A percentile compares a stretch with the other conserved stretches of the same genome.
phyloP scores from a whole-genome alignment of 2,888 invertebrate species.

The Trachelus tabidus region DNA sequence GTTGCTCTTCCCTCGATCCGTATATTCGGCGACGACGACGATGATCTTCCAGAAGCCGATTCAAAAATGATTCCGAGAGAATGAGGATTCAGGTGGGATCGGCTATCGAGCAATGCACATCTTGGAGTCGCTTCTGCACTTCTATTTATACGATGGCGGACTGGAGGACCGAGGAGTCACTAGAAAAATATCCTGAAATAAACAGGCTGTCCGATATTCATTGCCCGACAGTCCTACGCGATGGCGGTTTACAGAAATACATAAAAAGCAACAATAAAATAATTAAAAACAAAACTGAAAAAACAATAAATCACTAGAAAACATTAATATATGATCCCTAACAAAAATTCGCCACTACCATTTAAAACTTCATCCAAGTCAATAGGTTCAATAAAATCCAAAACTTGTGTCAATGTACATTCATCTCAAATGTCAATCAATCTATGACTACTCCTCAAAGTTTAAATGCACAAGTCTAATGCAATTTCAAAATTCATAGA shows the following conservation, averaged over 20 bases:
- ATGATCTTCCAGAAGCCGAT: neutral
- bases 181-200: constrained; percentile 64
- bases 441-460: neutral
- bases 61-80: neutral
- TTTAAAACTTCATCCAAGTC: neutral
- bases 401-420: neutral
- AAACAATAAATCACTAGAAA: neutral
- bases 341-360: neutral
- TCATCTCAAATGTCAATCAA: neutral
- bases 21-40: neutral
- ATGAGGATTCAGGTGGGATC: neutral
- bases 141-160: constrained; percentile 51
- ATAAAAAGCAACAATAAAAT: neutral
- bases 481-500: neutral
- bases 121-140: constrained; percentile 41
- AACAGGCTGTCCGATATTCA: constrained; percentile 28
- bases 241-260: neutral
- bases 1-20: neutral
- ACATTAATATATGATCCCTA: neutral
- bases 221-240: neutral
- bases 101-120: constrained; percentile 12
- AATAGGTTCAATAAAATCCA: neutral
- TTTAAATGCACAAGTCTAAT: neutral
- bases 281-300: neutral
- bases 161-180: constrained; percentile 48